These are phyloP conservation scores for Xiphias gladius DNA, from an alignment of 2,113 vertebrate species.

Conservation along the genomic window DNA sequence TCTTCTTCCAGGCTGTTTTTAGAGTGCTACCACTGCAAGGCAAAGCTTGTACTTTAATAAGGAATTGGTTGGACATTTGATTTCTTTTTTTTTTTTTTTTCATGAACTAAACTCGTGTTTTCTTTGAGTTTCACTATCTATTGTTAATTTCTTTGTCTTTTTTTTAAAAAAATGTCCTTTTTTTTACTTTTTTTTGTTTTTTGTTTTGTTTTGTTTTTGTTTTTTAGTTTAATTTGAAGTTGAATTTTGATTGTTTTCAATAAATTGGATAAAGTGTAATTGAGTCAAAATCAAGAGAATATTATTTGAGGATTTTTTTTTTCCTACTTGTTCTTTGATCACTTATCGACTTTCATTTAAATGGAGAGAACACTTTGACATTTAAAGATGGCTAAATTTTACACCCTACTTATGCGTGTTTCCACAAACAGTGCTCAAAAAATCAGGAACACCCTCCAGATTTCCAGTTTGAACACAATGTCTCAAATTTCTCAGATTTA, in stretches of 20 bases:
- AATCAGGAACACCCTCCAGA: background rate
- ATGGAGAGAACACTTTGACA: background rate
- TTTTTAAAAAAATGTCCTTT: background rate
- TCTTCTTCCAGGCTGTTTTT: constrained; percentile 8
- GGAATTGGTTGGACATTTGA: background rate
- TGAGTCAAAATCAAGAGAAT: constrained; percentile 7
- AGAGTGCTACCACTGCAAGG: constrained; percentile 36
- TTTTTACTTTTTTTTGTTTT: constrained; percentile 31
- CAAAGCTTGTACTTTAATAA: constrained; percentile 22
- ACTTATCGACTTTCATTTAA: background rate
- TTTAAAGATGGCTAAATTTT: background rate
- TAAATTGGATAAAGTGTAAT: constrained; percentile 60
- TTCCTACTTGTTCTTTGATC: background rate
- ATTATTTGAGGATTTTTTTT: background rate
- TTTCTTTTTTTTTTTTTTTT: constrained; percentile 7
- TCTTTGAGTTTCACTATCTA: background rate
- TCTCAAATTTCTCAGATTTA: background rate
- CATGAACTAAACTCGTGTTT: constrained; percentile 10
- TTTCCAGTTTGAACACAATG: background rate
- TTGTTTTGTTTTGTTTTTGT: no score
- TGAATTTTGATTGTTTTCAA: constrained; percentile 50
- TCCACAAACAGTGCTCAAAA: background rate
- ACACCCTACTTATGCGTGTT: background rate
- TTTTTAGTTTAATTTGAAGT: constrained; percentile 32
- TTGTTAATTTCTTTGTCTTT: background rate